These are phyloP conservation scores for Hipposideros armiger DNA, from an alignment of 2,113 vertebrate genomes.

Conservation along the genomic window DNA sequence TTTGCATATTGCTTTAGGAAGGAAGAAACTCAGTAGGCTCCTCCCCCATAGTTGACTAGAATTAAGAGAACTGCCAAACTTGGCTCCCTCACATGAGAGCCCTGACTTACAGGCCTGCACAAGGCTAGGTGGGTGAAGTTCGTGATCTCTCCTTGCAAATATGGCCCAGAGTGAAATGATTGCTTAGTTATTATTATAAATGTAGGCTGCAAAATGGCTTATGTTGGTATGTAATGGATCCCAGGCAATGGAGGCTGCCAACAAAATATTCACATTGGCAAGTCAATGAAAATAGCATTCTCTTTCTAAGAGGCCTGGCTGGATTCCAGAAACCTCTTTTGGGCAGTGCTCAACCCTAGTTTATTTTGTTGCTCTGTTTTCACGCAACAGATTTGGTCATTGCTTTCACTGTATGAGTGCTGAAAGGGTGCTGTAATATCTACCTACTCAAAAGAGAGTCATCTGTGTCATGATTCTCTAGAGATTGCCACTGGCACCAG, in stretches of 20 bases:
- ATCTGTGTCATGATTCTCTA: neutral
- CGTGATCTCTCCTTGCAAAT: constrained; percentile 43
- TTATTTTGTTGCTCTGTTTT: constrained; percentile 55
- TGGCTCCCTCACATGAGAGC: neutral
- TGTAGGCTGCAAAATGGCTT: constrained; percentile 16
- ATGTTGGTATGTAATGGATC: constrained; percentile 47
- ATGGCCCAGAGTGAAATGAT: neutral
- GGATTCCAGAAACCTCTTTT: constrained; percentile 11
- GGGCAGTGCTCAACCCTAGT: constrained; percentile 1
- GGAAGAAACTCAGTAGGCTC: neutral
- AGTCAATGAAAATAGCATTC: neutral
- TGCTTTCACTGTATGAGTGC: neutral
- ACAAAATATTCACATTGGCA: constrained; percentile 40
- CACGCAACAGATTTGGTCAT: constrained; percentile 27
- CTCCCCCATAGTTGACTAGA: neutral
- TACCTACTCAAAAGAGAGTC: neutral
- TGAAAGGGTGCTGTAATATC: neutral
- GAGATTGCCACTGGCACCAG: neutral
- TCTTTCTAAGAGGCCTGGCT: constrained; percentile 42
- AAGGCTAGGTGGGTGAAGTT: neutral
- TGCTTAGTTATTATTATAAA: constrained; percentile 54
- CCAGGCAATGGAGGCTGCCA: neutral
- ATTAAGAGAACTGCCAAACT: neutral
- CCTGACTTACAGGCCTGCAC: constrained; percentile 26
- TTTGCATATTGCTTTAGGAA: neutral